phyloP scores from a whole-genome alignment of 2,888 invertebrate species.

The Augiades crinisus region DNA sequence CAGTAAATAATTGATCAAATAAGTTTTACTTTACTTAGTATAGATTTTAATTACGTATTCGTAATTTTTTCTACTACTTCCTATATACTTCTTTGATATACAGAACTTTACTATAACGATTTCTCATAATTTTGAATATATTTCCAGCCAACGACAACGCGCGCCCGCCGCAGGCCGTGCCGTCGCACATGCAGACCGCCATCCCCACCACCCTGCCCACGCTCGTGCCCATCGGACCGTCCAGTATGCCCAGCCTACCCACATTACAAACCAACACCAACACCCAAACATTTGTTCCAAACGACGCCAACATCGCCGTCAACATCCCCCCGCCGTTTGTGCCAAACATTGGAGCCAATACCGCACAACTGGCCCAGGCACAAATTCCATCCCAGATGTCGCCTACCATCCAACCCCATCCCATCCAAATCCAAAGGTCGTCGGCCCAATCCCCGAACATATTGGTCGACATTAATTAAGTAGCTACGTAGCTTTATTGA shows the following conservation, averaged over 20 bases:
- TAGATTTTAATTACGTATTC: no score
- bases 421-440: conserved; percentile 36
- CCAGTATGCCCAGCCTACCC: conserved; percentile 40
- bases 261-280: conserved; percentile 33
- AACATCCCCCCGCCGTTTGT: not conserved
- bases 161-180: conserved; percentile 44
- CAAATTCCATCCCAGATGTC: conserved; percentile 13
- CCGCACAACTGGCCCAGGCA: not conserved
- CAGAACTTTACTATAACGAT: no score
- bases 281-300: conserved; percentile 14
- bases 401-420: conserved; percentile 20
- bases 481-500: no score
- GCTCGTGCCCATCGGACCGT: conserved; percentile 49
- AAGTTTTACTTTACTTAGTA: no score
- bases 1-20: no score
- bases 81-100: no score
- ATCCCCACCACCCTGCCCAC: conserved; percentile 53
- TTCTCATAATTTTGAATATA: not conserved
- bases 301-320: not conserved
- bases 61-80: no score
- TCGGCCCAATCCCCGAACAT: conserved; percentile 39
- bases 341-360: conserved; percentile 4
- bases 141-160: conserved; percentile 59
- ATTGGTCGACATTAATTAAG: no score
- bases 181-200: conserved; percentile 53